Evolutionary conservation across 2,888 invertebrate genomes (phyloP), one percentile per base, ranked within the genome.

Genomic region (Aricia artaxerxes): DNA sequence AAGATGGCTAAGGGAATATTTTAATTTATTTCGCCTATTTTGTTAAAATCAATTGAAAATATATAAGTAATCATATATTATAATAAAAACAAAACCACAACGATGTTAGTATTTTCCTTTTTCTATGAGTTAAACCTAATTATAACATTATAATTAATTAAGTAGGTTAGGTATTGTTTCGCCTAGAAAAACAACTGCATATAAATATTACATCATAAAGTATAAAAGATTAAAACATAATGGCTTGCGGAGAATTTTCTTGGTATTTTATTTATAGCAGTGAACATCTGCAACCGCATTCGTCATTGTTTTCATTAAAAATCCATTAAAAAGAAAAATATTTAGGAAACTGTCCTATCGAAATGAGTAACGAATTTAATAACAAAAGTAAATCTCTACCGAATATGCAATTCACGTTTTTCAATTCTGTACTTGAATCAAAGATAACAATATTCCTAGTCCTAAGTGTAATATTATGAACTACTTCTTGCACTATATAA

Each of bases 191-290:
- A 35, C 69, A 69, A 69, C 35, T 38, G 4, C 13, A 69, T 69
- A 24, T 64, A 64, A 31, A 13, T 35, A 35, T 69, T 69, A 69
- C 69, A 69, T 69, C 69, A 69, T 69, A 35, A 35, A 69, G 13
- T 13, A 38, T 35, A 38, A 24, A 24, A 69, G 69, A 69, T 69
- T 35, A 38, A 35, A 69, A 38, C 35, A 69, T 38, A 16, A 13
- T 38, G 69, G 35, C 35, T 69, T 69, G 35, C 13, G 69, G 69
- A 69, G 35, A 69, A 38, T 69, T 69, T 69, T 69, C 69, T 16
- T 38, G 69, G 69, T 69, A 69, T 69, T 69, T 69, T 69, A 38
- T 69, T 69, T 69, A 69, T 38, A 69, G 69, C 69, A 38, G 69
- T 69, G 69, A 69, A 69, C 69, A 69, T 69, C 35, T 69, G 35